Percentiles rank a stretch among this genome's conserved stretches.
Evolutionary conservation across 2,113 vertebrate species (phyloP).

Genomic region (Thermophis baileyi): DNA sequence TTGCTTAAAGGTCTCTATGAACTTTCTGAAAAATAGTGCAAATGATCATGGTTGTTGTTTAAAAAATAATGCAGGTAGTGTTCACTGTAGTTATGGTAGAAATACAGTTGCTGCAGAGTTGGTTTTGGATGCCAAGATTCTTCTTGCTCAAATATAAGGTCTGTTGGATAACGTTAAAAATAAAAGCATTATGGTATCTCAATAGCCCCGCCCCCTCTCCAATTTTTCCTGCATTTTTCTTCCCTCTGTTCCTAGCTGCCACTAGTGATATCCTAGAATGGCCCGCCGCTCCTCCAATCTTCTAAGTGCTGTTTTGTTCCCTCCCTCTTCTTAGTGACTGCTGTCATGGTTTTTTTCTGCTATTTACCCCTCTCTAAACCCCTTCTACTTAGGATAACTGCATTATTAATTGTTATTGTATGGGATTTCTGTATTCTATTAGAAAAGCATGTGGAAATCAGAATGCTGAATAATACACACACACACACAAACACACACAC

Average conservation of each 20-base stretch:
- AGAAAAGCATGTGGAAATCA: background rate
- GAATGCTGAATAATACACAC: no score
- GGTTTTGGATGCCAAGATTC: background rate
- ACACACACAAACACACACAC: no score
- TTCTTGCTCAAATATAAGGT: background rate
- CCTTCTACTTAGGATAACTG: background rate
- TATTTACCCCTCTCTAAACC: background rate
- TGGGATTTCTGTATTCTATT: background rate
- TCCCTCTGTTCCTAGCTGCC: background rate
- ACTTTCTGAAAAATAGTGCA: background rate
- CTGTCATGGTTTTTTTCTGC: background rate
- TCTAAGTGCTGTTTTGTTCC: background rate
- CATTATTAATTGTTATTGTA: background rate
- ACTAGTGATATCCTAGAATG: background rate
- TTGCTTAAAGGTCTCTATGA: slow-evolving; percentile 14
- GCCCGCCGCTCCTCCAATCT: background rate
- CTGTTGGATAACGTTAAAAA: background rate
- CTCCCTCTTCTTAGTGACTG: background rate
- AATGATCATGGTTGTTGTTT: background rate
- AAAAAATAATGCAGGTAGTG: background rate
- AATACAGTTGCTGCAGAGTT: background rate
- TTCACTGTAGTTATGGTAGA: background rate
- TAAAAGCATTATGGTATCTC: background rate
- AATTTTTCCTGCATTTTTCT: background rate
- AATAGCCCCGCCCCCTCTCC: background rate